phyloP scores from a whole-genome alignment of 2,113 vertebrate species.

The Empidonax alnorum region DNA sequence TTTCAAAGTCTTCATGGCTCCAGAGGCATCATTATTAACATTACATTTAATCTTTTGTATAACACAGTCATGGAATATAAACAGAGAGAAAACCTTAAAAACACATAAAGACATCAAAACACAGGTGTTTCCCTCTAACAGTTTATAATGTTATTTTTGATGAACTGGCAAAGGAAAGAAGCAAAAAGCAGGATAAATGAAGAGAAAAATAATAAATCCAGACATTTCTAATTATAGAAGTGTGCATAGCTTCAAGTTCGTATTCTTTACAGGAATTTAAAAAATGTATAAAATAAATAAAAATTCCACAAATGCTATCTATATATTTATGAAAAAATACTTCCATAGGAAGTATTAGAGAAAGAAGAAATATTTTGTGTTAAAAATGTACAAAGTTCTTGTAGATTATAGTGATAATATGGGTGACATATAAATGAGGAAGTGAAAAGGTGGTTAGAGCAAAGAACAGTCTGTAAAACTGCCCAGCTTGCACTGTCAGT shows the following conservation, averaged over 20 bases:
- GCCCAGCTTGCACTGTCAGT: not conserved
- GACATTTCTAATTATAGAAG: not conserved
- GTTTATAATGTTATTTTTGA: not conserved
- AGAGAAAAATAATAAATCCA: not conserved
- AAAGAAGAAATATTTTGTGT: not conserved
- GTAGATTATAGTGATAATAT: not conserved
- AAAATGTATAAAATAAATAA: not conserved
- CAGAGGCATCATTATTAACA: not conserved
- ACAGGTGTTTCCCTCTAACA: not conserved
- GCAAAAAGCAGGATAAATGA: not conserved
- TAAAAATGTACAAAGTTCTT: not conserved
- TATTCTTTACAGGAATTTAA: not conserved
- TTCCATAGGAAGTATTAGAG: not conserved
- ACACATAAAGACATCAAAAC: not conserved
- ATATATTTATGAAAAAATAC: not conserved
- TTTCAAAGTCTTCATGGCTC: not conserved
- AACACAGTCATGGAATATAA: not conserved
- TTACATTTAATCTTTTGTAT: not conserved
- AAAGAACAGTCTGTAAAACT: not conserved
- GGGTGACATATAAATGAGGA: not conserved
- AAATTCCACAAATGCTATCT: not conserved
- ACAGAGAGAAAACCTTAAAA: not conserved
- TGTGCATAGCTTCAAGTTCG: not conserved
- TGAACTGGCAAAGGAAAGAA: not conserved
- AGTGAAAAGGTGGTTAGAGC: not conserved